These are phyloP conservation scores for Drosophila mojavensis DNA, from an alignment of 1,140 invertebrate genomes.

Conservation along the genomic window DNA sequence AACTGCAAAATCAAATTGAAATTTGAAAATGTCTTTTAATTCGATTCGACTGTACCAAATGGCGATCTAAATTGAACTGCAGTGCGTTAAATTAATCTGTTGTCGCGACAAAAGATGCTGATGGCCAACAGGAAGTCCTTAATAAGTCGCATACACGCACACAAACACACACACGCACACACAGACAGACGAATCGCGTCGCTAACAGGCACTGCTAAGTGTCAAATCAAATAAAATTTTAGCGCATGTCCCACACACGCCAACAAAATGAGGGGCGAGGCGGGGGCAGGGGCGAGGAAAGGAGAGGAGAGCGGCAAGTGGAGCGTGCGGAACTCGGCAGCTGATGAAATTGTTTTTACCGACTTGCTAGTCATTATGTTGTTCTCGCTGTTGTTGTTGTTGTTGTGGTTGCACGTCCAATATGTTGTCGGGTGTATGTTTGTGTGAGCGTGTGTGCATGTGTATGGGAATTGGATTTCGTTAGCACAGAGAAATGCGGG, in stretches of 20 bases:
- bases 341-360: conserved; percentile 62
- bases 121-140: conserved; percentile 76
- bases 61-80: conserved; percentile 73
- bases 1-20: conserved; percentile 26
- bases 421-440: conserved; percentile 14
- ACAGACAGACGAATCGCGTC: conserved; percentile 12
- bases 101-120: conserved; percentile 76
- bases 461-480: conserved; percentile 5
- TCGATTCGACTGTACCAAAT: conserved; percentile 4
- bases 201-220: conserved; percentile 62
- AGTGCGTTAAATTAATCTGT: conserved; percentile 78
- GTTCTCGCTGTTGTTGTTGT: conserved; percentile 12
- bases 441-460: conserved; percentile 3
- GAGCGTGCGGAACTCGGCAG: conserved; percentile 14
- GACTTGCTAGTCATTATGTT: conserved; percentile 48
- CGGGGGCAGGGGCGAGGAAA: neutral
- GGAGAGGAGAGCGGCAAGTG: conserved; percentile 10
- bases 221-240: conserved; percentile 77
- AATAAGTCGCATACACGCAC: conserved; percentile 54
- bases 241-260: conserved; percentile 73
- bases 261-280: conserved; percentile 28
- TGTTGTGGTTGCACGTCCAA: conserved; percentile 30
- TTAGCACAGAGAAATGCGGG: conserved; percentile 35
- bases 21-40: conserved; percentile 2
- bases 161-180: conserved; percentile 12